phyloP scores from a whole-genome alignment of 2,888 invertebrate genomes.

The Macrosoma leucophasiata region DNA sequence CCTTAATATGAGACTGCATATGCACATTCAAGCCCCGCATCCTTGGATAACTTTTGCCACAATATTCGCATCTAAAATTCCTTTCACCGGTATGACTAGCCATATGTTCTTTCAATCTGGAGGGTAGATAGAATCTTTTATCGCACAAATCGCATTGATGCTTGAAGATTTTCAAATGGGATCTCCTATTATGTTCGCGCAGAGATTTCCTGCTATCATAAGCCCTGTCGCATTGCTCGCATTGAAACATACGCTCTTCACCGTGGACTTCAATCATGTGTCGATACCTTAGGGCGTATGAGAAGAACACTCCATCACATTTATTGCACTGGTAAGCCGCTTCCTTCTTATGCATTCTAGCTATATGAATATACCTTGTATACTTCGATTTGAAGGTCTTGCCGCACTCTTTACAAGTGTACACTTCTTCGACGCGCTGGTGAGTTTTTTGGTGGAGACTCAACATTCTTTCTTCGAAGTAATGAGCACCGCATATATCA shows the following conservation, averaged over 20 bases:
- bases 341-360: constrained; percentile 53
- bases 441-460: constrained; percentile 54
- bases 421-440: constrained; percentile 49
- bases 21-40: constrained; percentile 67
- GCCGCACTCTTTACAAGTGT: constrained; percentile 66
- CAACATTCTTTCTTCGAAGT: constrained; percentile 62
- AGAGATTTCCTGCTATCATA: constrained; percentile 61
- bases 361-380: constrained; percentile 50
- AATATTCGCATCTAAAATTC: constrained; percentile 56
- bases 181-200: constrained; percentile 52
- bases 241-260: constrained; percentile 48
- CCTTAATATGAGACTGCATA: constrained; percentile 69
- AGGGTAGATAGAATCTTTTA: constrained; percentile 66
- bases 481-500: constrained; percentile 61
- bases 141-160: constrained; percentile 73
- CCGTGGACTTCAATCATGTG: constrained; percentile 60
- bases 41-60: constrained; percentile 59
- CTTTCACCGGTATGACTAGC: constrained; percentile 63
- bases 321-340: constrained; percentile 57
- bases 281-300: constrained; percentile 49
- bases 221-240: constrained; percentile 52
- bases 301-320: constrained; percentile 55
- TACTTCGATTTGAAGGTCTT: constrained; percentile 61
- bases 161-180: constrained; percentile 54
- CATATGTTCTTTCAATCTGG: constrained; percentile 58